Evolutionary conservation across 30 jellyfish, hydroid and myxozoan genomes (phyloP).

Genomic region (Aurelia sp.): DNA sequence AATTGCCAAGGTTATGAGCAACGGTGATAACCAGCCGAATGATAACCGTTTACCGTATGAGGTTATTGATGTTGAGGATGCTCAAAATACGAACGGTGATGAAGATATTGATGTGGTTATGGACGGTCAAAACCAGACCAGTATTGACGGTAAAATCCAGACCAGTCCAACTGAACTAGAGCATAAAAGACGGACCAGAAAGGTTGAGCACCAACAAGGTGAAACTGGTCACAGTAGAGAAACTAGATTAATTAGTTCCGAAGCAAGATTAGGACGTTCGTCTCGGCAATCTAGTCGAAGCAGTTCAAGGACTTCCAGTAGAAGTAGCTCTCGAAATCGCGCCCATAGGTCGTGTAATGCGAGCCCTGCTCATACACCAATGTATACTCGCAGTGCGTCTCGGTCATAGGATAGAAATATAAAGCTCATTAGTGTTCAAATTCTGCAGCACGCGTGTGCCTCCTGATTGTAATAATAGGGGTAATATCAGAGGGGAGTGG

Average conservation of each 20-base stretch:
- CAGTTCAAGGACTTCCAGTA: constrained; percentile 57
- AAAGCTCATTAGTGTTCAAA: too few relatives aligned
- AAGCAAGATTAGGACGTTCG: background rate
- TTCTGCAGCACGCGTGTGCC: too few relatives aligned
- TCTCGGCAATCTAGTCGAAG: constrained; percentile 54
- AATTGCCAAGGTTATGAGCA: constrained; percentile 15
- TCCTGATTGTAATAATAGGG: too few relatives aligned
- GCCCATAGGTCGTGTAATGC: constrained; percentile 10
- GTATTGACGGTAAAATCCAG: constrained; percentile 20
- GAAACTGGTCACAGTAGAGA: too few relatives aligned
- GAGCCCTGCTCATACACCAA: constrained; percentile 75
- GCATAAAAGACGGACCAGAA: background rate
- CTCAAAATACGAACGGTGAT: constrained; percentile 5
- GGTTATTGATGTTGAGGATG: constrained; percentile 20
- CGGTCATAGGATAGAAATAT: constrained; percentile 11
- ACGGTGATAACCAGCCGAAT: constrained; percentile 12
- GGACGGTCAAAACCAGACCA: constrained; percentile 15
- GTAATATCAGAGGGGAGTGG: too few relatives aligned
- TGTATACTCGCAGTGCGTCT: constrained; percentile 38
- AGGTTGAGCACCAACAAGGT: background rate
- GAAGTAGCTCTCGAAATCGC: constrained; percentile 63
- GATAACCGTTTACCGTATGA: constrained; percentile 14
- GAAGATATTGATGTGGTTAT: constrained; percentile 39
- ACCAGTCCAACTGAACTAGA: constrained; percentile 13
- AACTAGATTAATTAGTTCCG: too few relatives aligned